Conservation (phyloP, 2,113 vertebrate species). For the Lophius piscatorius region DNA sequence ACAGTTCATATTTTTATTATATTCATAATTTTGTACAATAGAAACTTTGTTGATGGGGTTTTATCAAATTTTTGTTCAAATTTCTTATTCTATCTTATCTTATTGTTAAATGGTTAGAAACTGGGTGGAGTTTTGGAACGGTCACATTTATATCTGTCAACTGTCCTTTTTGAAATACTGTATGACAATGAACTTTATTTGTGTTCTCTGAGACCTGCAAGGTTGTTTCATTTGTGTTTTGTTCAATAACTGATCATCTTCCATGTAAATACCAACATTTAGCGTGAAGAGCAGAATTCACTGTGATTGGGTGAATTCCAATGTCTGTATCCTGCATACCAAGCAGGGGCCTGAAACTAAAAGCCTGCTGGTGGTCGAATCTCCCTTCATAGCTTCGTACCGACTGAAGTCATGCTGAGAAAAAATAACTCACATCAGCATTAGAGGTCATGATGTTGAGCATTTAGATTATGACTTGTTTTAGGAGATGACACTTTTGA, state of each 20-base stretch:
- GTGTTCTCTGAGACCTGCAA: neutral
- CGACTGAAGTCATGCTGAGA: neutral
- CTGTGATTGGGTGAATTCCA: neutral
- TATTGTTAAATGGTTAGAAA: too few relatives aligned
- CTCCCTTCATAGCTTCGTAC: slow-evolving; percentile 1
- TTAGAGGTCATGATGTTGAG: slow-evolving; percentile 1
- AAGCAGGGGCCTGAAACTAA: neutral
- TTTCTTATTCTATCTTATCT: too few relatives aligned
- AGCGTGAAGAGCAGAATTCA: too few relatives aligned
- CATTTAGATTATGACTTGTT: neutral
- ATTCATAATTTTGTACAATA: too few relatives aligned
- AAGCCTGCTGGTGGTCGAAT: neutral
- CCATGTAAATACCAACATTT: neutral
- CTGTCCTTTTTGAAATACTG: too few relatives aligned
- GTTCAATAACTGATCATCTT: neutral
- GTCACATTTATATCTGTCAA: too few relatives aligned
- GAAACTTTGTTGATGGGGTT: too few relatives aligned
- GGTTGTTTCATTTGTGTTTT: neutral
- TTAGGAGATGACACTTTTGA: slow-evolving; percentile 7
- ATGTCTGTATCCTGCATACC: neutral
- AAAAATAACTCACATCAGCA: neutral
- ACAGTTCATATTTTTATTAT: too few relatives aligned
- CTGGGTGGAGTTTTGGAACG: too few relatives aligned
- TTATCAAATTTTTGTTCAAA: too few relatives aligned
- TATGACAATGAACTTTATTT: too few relatives aligned